Conservation (phyloP, 2,797 vertebrate species). For the Gallinago nigripennis region DNA sequence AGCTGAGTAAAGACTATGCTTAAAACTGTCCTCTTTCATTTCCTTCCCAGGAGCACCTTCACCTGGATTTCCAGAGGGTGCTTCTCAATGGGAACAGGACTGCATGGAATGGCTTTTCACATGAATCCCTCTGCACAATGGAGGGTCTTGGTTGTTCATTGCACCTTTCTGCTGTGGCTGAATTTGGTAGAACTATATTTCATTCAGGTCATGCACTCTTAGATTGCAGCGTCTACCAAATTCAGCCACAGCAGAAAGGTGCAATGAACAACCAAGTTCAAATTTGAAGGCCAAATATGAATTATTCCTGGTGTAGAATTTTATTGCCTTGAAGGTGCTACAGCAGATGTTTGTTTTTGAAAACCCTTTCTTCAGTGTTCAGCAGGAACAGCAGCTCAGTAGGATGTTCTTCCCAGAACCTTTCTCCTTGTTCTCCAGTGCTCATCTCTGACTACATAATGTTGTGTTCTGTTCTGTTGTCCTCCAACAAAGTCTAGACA, state of each 20-base stretch:
- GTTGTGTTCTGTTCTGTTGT: not conserved
- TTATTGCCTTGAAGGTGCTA: not conserved
- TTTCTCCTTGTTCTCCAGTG: not conserved
- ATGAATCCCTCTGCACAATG: not conserved
- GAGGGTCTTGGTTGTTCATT: not conserved
- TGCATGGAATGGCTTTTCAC: not conserved
- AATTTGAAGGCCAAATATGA: not conserved
- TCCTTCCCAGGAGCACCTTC: not conserved
- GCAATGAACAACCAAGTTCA: too few species aligned
- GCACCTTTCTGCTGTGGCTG: not conserved
- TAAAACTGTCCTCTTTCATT: not conserved
- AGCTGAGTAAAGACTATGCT: not conserved
- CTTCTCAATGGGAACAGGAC: not conserved
- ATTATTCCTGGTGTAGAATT: not conserved
- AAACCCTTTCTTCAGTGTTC: not conserved
- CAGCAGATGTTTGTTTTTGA: not conserved
- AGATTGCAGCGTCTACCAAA: too few species aligned
- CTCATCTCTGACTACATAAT: not conserved
- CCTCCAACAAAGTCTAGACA: not conserved
- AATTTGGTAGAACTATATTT: not conserved
- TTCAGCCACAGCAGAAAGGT: too few species aligned
- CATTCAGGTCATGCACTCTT: too few species aligned
- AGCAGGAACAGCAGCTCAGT: not conserved
- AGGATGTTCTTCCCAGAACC: not conserved
- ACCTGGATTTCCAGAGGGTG: not conserved